Evolutionary conservation across 2,888 invertebrate genomes (phyloP).

Genomic region (Pyrocoelia pectoralis): DNA sequence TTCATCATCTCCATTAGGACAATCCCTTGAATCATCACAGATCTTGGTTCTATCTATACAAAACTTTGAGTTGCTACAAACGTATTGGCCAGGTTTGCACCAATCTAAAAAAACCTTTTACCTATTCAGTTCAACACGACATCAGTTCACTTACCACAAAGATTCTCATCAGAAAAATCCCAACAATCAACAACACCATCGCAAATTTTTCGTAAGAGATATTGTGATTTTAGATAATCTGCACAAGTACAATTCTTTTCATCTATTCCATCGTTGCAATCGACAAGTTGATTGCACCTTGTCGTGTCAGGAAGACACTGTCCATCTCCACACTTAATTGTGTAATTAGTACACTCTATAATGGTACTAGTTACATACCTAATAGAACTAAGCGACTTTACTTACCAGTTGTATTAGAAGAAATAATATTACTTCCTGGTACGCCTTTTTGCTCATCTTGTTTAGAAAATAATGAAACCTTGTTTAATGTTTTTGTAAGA

Average conservation of each 20-base stretch:
- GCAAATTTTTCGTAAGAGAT: conserved; percentile 76
- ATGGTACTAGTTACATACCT: not conserved
- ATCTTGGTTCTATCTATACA: conserved; percentile 72
- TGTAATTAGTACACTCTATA: conserved; percentile 62
- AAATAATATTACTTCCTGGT: conserved; percentile 38
- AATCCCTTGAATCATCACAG: conserved; percentile 76
- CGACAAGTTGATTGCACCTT: conserved; percentile 75
- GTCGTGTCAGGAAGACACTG: conserved; percentile 71
- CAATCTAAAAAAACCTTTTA: conserved; percentile 66
- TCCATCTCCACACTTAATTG: conserved; percentile 69
- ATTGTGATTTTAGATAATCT: conserved; percentile 75
- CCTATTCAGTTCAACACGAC: not conserved
- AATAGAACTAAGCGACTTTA: not conserved
- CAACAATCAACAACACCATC: conserved; percentile 82
- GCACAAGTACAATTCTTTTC: conserved; percentile 79
- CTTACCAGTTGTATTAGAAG: conserved; percentile 48
- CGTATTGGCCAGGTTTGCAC: conserved; percentile 76
- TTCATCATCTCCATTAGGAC: conserved; percentile 79
- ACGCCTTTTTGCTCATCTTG: conserved; percentile 44
- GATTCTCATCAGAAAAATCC: conserved; percentile 81
- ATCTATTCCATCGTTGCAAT: conserved; percentile 75
- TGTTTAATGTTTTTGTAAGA: conserved; percentile 71
- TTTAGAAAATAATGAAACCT: conserved; percentile 61
- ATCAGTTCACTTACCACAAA: conserved; percentile 67
- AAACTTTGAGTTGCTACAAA: conserved; percentile 75